phyloP scores from a whole-genome alignment of 2,113 vertebrate genomes.

The Fregata magnificens region DNA sequence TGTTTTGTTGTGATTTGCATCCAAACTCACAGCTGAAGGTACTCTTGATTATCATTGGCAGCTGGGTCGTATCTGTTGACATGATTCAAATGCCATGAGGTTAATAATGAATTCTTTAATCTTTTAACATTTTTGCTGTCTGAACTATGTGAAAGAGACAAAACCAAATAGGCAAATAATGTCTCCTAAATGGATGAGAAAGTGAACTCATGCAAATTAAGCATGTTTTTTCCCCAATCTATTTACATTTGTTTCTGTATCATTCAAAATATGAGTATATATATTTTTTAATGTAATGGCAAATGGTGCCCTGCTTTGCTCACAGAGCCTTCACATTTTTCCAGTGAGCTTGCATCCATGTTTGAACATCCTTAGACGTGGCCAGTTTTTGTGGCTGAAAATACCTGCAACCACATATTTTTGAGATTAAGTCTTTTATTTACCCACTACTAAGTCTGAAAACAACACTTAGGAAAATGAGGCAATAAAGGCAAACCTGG shows the following conservation, averaged over 20 bases:
- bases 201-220: not conserved
- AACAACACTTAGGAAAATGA: not conserved
- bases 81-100: not conserved
- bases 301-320: not conserved
- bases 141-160: not conserved
- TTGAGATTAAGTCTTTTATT: constrained; percentile 11
- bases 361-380: not conserved
- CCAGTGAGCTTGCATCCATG: not conserved
- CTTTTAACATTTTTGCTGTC: constrained; percentile 22
- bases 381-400: not conserved
- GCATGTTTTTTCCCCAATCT: not conserved
- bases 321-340: not conserved
- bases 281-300: not conserved
- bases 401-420: not conserved
- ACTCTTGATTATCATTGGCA: constrained; percentile 26
- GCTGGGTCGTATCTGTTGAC: constrained; percentile 3
- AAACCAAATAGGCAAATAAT: not conserved
- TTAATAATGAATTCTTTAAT: constrained; percentile 41
- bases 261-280: not conserved
- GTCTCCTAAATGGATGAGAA: not conserved
- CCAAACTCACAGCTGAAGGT: constrained; percentile 37
- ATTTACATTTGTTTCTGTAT: not conserved
- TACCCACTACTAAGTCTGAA: not conserved
- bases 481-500: not conserved
- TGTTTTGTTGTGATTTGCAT: constrained; percentile 32